A percentile compares a stretch with the other conserved stretches of the same genome.
Conservation (phyloP, 2,797 vertebrate genomes). For the Pseudopleuronectes americanus region DNA sequence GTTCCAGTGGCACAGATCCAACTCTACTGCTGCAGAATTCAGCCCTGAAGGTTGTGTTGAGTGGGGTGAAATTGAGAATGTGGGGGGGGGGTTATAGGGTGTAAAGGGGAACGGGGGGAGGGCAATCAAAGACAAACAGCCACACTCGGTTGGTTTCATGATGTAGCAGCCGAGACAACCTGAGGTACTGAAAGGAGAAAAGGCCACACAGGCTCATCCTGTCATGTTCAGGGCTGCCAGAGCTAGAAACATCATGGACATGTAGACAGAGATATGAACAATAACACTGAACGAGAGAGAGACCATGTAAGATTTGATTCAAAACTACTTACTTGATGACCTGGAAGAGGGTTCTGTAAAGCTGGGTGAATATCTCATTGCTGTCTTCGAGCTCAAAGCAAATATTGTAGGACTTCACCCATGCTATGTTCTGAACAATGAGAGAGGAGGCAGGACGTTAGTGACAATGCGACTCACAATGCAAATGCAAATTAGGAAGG, state of each 20-base stretch:
- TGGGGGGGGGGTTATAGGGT: not conserved
- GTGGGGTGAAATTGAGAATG: conserved; percentile 60
- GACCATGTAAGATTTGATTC: not conserved
- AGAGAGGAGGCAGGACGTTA: conserved; percentile 9
- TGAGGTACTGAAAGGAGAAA: not conserved
- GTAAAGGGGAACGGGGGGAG: conserved; percentile 11
- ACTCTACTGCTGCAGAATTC: conserved; percentile 69
- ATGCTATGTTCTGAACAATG: conserved; percentile 92
- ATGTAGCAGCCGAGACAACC: conserved; percentile 33
- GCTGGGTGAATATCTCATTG: conserved; percentile 98
- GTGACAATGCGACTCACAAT: not conserved
- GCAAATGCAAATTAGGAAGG: not conserved
- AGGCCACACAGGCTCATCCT: conserved; percentile 1
- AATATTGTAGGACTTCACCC: conserved; percentile 99
- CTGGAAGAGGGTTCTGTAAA: conserved; percentile 96
- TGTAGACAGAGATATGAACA: not conserved
- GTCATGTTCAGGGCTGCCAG: not conserved
- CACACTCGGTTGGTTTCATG: conserved; percentile 26
- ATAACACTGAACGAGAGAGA: not conserved
- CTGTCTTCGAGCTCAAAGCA: conserved; percentile 99
- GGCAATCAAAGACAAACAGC: conserved; percentile 47
- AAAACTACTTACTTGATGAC: conserved; percentile 96
- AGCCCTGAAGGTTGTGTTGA: conserved; percentile 75
- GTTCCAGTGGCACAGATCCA: conserved; percentile 67
- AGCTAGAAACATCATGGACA: not conserved